Conservation (phyloP, 2,888 invertebrate species). For the Eupithecia subfuscata region DNA sequence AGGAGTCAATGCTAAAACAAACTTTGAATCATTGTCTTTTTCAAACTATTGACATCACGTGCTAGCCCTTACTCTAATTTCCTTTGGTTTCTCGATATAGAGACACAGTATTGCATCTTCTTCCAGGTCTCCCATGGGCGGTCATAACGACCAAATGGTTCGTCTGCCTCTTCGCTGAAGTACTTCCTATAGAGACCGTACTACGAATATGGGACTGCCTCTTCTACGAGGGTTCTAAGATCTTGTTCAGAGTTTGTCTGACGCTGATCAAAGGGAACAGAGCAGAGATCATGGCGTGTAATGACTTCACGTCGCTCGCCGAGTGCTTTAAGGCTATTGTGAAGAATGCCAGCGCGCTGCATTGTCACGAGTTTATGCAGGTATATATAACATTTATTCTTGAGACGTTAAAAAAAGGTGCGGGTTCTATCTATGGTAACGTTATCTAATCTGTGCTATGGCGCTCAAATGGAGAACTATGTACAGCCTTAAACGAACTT, state of each 20-base stretch:
- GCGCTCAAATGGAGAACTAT: neutral
- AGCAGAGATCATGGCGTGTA: slow-evolving; percentile 88
- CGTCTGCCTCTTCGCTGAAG: slow-evolving; percentile 96
- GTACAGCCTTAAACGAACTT: too few relatives aligned
- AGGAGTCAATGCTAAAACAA: too few relatives aligned
- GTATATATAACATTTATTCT: slow-evolving; percentile 77
- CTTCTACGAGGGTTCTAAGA: slow-evolving; percentile 97
- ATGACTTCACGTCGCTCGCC: slow-evolving; percentile 92
- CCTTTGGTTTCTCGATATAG: neutral
- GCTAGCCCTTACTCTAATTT: neutral
- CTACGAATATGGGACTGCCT: slow-evolving; percentile 97
- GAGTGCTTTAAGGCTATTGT: slow-evolving; percentile 93
- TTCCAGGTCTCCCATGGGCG: slow-evolving; percentile 91
- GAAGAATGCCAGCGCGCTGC: slow-evolving; percentile 89
- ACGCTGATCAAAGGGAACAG: slow-evolving; percentile 91
- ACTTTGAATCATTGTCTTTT: too few relatives aligned
- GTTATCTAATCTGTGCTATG: too few relatives aligned
- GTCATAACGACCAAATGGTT: slow-evolving; percentile 98
- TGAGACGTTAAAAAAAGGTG: neutral
- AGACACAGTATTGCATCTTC: neutral
- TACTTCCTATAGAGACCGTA: slow-evolving; percentile 96
- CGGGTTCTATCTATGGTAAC: neutral
- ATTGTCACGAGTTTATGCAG: slow-evolving; percentile 96
- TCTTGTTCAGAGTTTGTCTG: slow-evolving; percentile 94
- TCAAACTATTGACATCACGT: neutral